These are phyloP conservation scores for Apoderus coryli DNA, from an alignment of 2,888 invertebrate species.

Conservation along the genomic window DNA sequence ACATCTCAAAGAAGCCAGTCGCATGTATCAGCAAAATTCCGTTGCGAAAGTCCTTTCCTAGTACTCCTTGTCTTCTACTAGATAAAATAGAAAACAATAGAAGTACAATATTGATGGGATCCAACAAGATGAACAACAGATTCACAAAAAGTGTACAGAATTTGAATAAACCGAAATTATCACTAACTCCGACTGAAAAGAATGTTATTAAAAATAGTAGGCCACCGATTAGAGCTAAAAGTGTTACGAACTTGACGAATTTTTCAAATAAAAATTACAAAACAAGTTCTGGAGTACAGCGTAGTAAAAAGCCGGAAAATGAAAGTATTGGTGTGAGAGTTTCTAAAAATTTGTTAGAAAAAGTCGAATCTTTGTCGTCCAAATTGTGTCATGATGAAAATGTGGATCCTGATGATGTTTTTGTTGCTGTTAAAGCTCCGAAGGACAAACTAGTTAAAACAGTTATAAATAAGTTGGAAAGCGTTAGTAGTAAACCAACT, in stretches of 20 bases:
- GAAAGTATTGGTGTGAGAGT: not conserved
- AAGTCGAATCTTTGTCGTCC: conserved; percentile 9
- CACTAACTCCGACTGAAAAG: conserved; percentile 7
- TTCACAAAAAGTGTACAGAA: conserved; percentile 18
- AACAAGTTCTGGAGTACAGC: conserved; percentile 8
- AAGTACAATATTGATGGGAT: conserved; percentile 12
- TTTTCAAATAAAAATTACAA: conserved; percentile 11
- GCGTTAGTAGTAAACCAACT: conserved; percentile 3
- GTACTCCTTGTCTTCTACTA: conserved; percentile 33
- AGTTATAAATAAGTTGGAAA: conserved; percentile 19
- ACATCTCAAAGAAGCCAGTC: conserved; percentile 22
- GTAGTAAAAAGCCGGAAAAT: too few species aligned
- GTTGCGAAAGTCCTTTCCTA: conserved; percentile 28
- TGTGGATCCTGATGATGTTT: conserved; percentile 15
- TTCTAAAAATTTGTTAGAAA: conserved; percentile 9
- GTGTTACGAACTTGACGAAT: conserved; percentile 9
- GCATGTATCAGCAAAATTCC: conserved; percentile 26
- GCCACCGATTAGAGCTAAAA: conserved; percentile 10
- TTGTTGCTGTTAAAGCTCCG: conserved; percentile 16
- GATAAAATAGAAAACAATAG: conserved; percentile 24
- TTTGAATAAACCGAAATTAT: conserved; percentile 14
- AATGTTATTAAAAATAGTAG: not conserved
- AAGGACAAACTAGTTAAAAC: conserved; percentile 19
- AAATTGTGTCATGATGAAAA: conserved; percentile 10
- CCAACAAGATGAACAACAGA: conserved; percentile 13